These are phyloP conservation scores for Phyllotreta striolata DNA, from an alignment of 2,888 invertebrate genomes.

Conservation along the genomic window DNA sequence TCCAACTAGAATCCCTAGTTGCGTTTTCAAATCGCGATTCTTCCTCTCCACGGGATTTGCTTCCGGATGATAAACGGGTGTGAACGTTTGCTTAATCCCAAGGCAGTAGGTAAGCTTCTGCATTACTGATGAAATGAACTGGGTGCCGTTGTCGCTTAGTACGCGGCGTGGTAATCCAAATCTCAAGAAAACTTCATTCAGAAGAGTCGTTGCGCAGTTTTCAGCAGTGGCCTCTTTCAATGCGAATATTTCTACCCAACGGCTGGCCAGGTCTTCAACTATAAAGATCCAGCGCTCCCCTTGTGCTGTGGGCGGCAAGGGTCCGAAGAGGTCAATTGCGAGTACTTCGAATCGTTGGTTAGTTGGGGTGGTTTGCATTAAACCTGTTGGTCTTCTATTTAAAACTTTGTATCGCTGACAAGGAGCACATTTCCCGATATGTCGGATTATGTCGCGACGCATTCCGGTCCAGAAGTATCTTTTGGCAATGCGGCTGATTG, in stretches of 20 bases:
- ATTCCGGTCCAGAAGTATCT: no score
- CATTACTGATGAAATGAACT: constrained; percentile 48
- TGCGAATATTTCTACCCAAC: constrained; percentile 46
- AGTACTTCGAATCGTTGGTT: no score
- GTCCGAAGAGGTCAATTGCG: no score
- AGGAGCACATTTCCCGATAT: no score
- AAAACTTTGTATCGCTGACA: no score
- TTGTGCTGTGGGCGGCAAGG: no score
- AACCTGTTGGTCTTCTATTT: no score
- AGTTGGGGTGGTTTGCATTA: no score
- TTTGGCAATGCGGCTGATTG: not conserved
- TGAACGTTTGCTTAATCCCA: constrained; percentile 31
- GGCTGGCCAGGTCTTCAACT: constrained; percentile 43
- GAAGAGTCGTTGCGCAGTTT: constrained; percentile 35
- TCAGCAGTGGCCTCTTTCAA: constrained; percentile 37
- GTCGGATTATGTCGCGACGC: no score
- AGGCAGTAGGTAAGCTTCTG: constrained; percentile 44
- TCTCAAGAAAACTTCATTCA: constrained; percentile 43
- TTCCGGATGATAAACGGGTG: constrained; percentile 37
- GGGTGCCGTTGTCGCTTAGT: constrained; percentile 51
- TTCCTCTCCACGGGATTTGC: constrained; percentile 52
- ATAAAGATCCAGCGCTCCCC: constrained; percentile 40
- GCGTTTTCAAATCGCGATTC: constrained; percentile 35
- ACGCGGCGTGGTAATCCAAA: constrained; percentile 50
- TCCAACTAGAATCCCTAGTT: not conserved